These are phyloP conservation scores for Pomatorhinus ruficollis DNA, from an alignment of 2,113 vertebrate genomes.

Conservation along the genomic window DNA sequence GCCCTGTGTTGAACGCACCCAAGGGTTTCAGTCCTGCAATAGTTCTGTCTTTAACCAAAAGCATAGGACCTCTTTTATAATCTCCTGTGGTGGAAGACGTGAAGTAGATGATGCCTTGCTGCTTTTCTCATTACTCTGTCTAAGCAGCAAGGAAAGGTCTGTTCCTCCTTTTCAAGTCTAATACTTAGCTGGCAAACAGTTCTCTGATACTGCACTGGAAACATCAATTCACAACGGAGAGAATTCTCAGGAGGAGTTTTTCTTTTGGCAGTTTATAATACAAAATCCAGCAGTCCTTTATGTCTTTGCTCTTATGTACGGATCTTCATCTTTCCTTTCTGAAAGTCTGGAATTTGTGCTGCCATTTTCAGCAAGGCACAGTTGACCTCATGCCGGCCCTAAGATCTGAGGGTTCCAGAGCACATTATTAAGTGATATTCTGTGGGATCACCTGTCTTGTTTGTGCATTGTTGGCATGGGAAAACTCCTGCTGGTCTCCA, in stretches of 20 bases:
- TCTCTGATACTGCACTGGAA: neutral
- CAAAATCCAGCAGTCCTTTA: neutral
- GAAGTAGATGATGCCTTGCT: neutral
- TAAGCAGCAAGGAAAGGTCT: neutral
- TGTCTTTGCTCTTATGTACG: neutral
- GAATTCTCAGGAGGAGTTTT: neutral
- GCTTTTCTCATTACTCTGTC: neutral
- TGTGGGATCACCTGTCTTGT: neutral
- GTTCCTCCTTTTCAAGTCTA: neutral
- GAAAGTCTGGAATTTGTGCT: neutral
- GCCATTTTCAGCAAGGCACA: neutral
- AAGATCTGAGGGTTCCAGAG: neutral
- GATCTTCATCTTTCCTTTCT: neutral
- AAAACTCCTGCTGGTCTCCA: neutral
- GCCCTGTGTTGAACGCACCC: neutral
- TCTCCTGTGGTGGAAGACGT: neutral
- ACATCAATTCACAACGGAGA: neutral
- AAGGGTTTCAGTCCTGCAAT: neutral
- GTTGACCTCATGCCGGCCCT: neutral
- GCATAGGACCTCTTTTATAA: neutral
- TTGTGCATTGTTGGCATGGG: neutral
- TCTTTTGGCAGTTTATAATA: neutral
- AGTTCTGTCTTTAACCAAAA: neutral
- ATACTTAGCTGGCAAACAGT: neutral
- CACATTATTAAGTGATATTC: neutral